Percentiles rank a stretch among this genome's conserved stretches.
phyloP scores from a whole-genome alignment of 2,888 invertebrate species.

The Philonicus albiceps region DNA sequence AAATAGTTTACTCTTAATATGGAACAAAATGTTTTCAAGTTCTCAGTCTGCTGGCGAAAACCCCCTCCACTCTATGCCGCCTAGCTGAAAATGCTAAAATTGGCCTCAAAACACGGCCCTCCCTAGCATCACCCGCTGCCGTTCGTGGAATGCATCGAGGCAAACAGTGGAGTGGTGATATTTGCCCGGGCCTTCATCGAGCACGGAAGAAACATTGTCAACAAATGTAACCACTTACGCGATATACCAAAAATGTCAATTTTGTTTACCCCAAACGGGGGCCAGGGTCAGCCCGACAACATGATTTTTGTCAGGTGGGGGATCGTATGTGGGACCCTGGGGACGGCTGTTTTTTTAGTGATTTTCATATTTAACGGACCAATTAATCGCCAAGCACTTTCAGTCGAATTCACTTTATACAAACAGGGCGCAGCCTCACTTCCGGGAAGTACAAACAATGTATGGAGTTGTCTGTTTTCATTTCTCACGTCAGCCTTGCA shows the following conservation, averaged over 20 bases:
- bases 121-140: neutral
- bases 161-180: neutral
- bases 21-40: neutral
- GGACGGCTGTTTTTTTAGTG: neutral
- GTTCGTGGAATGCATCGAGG: neutral
- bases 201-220: neutral
- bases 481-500: neutral
- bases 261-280: neutral
- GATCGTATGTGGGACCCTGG: neutral
- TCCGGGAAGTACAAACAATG: neutral
- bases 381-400: neutral
- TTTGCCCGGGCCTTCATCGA: neutral
- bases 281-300: neutral
- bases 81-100: neutral
- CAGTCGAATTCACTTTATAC: neutral
- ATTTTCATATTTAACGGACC: slow-evolving; percentile 16
- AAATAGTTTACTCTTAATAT: neutral
- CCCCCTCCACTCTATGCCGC: neutral
- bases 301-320: neutral
- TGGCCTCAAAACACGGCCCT: neutral
- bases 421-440: neutral
- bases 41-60: neutral
- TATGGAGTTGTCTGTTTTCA: neutral
- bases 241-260: neutral
- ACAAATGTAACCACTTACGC: neutral